A percentile compares a stretch with the other conserved stretches of the same genome.
phyloP scores from a whole-genome alignment of 2,797 vertebrate genomes.

The Anableps anableps region DNA sequence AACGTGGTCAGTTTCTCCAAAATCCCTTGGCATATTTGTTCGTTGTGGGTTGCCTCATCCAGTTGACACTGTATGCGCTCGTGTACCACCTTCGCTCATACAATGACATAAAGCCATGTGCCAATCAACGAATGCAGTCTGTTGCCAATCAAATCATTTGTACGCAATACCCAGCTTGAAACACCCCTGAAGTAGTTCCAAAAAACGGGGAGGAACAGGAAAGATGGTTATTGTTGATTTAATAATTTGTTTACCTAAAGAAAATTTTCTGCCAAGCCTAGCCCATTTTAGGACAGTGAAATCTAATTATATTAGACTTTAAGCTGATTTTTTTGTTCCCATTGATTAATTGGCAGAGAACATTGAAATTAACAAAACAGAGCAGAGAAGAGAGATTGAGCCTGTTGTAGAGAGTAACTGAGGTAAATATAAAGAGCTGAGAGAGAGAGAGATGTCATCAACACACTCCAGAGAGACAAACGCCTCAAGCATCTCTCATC shows the following conservation, averaged over 20 bases:
- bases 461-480: conserved; percentile 58
- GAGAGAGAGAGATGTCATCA: conserved; percentile 44
- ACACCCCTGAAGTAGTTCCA: too few species aligned
- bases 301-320: conserved; percentile 13
- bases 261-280: too few species aligned
- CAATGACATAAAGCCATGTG: too few species aligned
- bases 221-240: neutral
- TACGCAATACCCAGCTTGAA: too few species aligned
- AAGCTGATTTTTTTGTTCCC: neutral
- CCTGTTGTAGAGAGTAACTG: conserved; percentile 27
- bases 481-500: conserved; percentile 65
- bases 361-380: conserved; percentile 2
- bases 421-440: conserved; percentile 41
- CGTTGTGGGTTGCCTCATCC: neutral
- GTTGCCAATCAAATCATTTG: too few species aligned
- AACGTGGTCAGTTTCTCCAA: too few species aligned
- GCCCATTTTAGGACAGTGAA: too few species aligned
- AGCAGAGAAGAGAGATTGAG: conserved; percentile 9
- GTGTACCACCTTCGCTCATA: neutral
- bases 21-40: neutral
- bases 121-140: too few species aligned
- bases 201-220: neutral
- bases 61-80: neutral
- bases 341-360: conserved; percentile 23
- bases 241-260: neutral